Conservation (phyloP, 2,113 vertebrate species). For the Oreochromis spilurus region DNA sequence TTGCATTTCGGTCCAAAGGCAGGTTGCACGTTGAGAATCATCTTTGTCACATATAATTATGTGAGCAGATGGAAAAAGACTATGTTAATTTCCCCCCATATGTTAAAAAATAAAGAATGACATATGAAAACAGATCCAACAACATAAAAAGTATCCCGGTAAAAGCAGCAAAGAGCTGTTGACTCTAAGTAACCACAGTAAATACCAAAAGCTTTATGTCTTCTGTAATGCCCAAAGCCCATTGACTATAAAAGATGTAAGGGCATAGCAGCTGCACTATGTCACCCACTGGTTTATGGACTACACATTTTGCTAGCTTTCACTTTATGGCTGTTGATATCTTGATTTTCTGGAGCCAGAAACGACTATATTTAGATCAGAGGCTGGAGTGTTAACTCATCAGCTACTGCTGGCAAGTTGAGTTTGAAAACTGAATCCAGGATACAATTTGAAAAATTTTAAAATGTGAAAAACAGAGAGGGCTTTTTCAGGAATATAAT, state of each 20-base stretch:
- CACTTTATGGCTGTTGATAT: neutral
- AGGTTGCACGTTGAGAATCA: constrained; percentile 14
- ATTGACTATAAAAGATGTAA: neutral
- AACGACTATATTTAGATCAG: neutral
- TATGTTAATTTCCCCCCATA: neutral
- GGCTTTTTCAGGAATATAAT: neutral
- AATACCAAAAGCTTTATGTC: neutral
- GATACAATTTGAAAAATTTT: neutral
- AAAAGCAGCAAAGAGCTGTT: neutral
- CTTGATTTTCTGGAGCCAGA: neutral
- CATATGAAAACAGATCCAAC: neutral
- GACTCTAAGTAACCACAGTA: neutral
- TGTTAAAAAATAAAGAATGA: neutral
- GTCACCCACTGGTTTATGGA: neutral
- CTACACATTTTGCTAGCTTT: neutral
- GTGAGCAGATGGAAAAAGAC: neutral
- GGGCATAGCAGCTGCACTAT: neutral
- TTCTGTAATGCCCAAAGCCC: neutral
- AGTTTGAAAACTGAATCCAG: neutral
- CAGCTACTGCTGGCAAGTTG: neutral
- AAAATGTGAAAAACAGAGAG: neutral
- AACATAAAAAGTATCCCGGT: neutral
- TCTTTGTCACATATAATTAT: neutral
- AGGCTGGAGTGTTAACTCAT: neutral
- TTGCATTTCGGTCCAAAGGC: constrained; percentile 32